phyloP scores from a whole-genome alignment of 2,888 invertebrate genomes.

The Acanthococcus lagerstroemiae region DNA sequence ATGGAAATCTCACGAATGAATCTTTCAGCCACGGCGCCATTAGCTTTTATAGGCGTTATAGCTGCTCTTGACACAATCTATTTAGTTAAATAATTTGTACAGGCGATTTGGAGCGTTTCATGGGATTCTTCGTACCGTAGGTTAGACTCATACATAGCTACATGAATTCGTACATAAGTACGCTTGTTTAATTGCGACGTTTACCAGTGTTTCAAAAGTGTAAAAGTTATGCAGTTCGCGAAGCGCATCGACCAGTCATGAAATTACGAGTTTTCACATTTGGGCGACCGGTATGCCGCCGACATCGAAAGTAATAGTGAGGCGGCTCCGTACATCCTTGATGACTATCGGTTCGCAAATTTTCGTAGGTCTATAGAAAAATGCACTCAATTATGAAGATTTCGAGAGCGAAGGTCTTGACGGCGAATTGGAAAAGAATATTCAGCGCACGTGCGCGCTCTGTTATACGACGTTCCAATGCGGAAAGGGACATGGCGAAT shows the following conservation, averaged over 20 bases:
- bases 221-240: constrained; percentile 17
- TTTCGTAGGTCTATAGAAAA: too few species aligned
- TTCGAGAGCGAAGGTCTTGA: too few species aligned
- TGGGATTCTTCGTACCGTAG: neutral
- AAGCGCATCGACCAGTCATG: constrained; percentile 11
- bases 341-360: too few species aligned
- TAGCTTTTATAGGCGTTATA: constrained; percentile 17
- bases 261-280: constrained; percentile 24
- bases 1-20: constrained; percentile 5
- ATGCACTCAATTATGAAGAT: too few species aligned
- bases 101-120: constrained; percentile 24
- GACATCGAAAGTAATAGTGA: constrained; percentile 21
- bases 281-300: constrained; percentile 1
- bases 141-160: too few species aligned
- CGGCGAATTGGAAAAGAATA: too few species aligned
- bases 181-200: constrained; percentile 9
- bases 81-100: constrained; percentile 25
- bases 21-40: neutral
- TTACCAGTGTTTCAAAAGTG: constrained; percentile 8
- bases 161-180: neutral
- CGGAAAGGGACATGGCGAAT: too few species aligned
- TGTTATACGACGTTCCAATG: too few species aligned
- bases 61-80: constrained; percentile 23
- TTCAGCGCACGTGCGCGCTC: too few species aligned
- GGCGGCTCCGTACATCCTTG: too few species aligned